Evolutionary conservation across 2,888 invertebrate species (phyloP).

Genomic region (Desoria tigrina): DNA sequence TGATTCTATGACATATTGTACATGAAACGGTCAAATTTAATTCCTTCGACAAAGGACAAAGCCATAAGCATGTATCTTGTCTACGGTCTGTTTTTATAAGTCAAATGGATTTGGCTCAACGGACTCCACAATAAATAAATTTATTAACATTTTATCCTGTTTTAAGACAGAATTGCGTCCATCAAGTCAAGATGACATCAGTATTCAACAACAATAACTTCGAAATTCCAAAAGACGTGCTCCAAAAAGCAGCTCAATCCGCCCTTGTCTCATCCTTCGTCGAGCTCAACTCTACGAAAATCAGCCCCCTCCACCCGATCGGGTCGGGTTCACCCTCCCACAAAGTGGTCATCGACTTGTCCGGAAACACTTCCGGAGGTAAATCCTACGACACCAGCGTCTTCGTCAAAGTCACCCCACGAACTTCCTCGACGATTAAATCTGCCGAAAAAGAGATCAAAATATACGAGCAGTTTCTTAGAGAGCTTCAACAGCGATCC

Average conservation of each 20-base stretch:
- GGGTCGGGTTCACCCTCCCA: neutral
- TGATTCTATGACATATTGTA: too few species aligned
- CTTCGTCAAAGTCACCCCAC: conserved; percentile 8
- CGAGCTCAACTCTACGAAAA: conserved; percentile 1
- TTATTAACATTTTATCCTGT: too few species aligned
- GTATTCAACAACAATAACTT: conserved; percentile 10
- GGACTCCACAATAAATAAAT: too few species aligned
- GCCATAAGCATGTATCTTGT: too few species aligned
- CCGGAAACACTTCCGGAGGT: neutral
- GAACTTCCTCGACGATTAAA: neutral
- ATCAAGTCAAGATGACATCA: conserved; percentile 2
- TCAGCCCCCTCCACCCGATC: neutral
- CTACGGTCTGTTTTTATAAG: too few species aligned
- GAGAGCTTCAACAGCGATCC: neutral
- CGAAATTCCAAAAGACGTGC: conserved; percentile 20
- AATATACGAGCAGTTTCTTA: conserved; percentile 7
- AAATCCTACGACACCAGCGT: neutral
- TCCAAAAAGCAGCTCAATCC: conserved; percentile 14
- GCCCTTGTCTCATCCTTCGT: conserved; percentile 14
- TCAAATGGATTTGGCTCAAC: too few species aligned
- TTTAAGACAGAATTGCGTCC: too few species aligned
- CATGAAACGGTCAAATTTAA: too few species aligned
- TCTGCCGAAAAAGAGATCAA: conserved; percentile 1
- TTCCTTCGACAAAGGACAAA: too few species aligned
- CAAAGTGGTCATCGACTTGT: conserved; percentile 15